Conservation (phyloP, 1,140 invertebrate species). For the Bicyclus anynana region DNA sequence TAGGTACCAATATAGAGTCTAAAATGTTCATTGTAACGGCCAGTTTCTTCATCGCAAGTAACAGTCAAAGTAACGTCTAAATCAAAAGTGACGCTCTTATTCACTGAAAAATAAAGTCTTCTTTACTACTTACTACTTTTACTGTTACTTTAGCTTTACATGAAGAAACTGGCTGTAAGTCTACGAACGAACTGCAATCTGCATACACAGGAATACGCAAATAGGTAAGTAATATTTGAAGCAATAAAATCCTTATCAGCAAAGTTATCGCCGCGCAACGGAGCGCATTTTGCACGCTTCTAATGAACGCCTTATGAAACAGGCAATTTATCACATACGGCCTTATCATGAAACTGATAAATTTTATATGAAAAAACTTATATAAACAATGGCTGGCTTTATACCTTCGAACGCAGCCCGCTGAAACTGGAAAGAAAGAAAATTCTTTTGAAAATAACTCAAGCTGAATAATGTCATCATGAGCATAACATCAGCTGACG, state of each 20-base stretch:
- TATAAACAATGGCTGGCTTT: conserved; percentile 57
- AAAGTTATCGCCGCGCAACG: conserved; percentile 67
- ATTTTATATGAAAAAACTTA: conserved; percentile 67
- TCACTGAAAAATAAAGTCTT: no score
- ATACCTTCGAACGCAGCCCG: conserved; percentile 15
- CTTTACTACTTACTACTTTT: no score
- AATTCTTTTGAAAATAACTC: not conserved
- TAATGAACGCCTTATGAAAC: conserved; percentile 76
- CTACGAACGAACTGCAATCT: conserved; percentile 32
- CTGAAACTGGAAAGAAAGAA: conserved; percentile 8
- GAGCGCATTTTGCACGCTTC: conserved; percentile 72
- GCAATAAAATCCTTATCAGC: conserved; percentile 70
- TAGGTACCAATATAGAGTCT: no score
- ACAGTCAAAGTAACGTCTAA: no score
- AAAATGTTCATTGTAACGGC: no score
- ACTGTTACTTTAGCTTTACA: no score
- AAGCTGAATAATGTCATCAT: not conserved
- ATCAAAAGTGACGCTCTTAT: no score
- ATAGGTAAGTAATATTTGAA: conserved; percentile 71
- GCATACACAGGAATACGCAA: conserved; percentile 47
- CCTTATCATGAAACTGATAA: conserved; percentile 72
- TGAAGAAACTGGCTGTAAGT: no score
- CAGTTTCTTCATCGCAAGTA: no score
- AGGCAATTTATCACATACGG: conserved; percentile 73
- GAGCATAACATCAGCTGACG: no score